Conservation (phyloP, 1,140 invertebrate species). For the Oryctes rhinoceros region DNA sequence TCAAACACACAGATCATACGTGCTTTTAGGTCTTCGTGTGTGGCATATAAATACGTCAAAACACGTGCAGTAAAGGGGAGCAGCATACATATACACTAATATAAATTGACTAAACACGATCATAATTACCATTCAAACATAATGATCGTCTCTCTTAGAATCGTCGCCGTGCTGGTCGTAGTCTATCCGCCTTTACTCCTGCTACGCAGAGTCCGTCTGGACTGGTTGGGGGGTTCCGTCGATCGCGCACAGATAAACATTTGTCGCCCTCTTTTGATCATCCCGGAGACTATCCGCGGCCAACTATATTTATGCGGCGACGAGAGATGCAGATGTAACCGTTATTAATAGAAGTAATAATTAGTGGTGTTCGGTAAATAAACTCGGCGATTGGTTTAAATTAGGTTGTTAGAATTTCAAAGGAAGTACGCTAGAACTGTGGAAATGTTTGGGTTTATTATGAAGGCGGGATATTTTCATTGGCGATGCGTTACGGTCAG, state of each 20-base stretch:
- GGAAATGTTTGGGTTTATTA: neutral
- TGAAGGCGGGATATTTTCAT: no score
- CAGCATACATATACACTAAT: constrained; percentile 1
- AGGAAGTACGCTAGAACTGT: constrained; percentile 27
- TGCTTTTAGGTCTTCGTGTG: constrained; percentile 13
- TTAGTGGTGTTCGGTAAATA: constrained; percentile 20
- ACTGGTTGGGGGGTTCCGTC: constrained; percentile 13
- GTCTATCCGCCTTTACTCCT: neutral
- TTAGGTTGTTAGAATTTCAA: constrained; percentile 18
- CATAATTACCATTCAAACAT: constrained; percentile 11
- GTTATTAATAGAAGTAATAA: constrained; percentile 36
- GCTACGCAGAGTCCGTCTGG: neutral
- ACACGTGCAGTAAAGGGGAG: neutral
- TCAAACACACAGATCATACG: neutral
- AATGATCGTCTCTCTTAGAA: constrained; percentile 3
- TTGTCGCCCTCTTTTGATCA: constrained; percentile 21
- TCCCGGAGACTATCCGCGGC: neutral
- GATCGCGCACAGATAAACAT: constrained; percentile 33
- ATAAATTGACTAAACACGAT: neutral
- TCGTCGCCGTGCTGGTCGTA: neutral
- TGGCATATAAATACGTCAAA: constrained; percentile 24
- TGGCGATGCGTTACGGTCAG: no score
- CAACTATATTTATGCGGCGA: constrained; percentile 2
- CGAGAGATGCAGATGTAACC: neutral
- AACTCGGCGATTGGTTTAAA: constrained; percentile 15